Conservation (phyloP, 2,113 vertebrate genomes). For the Martes martes region DNA sequence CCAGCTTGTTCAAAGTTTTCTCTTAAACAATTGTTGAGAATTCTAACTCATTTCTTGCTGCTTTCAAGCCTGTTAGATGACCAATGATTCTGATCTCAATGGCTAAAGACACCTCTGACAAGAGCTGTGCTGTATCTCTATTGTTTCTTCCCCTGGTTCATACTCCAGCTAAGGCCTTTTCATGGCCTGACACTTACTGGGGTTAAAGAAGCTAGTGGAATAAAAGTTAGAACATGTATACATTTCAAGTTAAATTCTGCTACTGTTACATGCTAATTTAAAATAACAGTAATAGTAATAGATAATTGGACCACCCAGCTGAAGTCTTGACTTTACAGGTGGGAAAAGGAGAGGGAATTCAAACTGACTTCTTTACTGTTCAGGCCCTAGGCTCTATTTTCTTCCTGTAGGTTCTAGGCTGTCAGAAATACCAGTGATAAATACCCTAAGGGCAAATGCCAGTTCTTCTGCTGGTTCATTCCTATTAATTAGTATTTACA, state of each 20-base stretch:
- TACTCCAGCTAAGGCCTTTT: neutral
- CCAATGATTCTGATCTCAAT: neutral
- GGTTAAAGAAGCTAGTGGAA: neutral
- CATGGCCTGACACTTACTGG: neutral
- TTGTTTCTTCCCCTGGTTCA: neutral
- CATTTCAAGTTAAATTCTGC: constrained; percentile 21
- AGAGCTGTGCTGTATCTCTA: neutral
- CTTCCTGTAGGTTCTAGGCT: neutral
- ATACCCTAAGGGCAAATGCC: neutral
- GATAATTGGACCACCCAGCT: neutral
- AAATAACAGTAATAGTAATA: neutral
- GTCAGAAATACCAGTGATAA: neutral
- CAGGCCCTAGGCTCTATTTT: neutral
- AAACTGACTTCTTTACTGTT: neutral
- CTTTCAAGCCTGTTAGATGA: neutral
- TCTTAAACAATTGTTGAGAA: constrained; percentile 1
- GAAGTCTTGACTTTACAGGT: neutral
- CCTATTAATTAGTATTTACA: neutral
- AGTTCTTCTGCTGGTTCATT: neutral
- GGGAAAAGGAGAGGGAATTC: neutral
- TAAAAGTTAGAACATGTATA: neutral
- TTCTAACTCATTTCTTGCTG: neutral
- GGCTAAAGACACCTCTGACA: neutral
- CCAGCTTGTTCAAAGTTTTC: neutral
- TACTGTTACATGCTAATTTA: neutral